Evolutionary conservation across 2,113 vertebrate genomes (phyloP), one percentile per base, ranked within the genome.

Genomic region (Chitala chitala): DNA sequence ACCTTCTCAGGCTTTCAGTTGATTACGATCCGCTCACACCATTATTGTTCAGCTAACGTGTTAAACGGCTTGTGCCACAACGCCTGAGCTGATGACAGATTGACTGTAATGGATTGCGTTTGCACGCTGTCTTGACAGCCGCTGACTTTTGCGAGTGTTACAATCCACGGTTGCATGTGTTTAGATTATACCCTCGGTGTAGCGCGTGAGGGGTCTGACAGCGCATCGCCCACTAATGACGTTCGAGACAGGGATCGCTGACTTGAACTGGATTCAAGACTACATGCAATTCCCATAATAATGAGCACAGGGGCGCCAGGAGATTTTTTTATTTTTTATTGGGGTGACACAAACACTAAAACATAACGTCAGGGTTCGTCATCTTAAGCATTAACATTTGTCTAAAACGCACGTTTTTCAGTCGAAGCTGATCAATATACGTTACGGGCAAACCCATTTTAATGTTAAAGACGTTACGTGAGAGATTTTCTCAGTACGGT

Each of bases 31-130:
- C 59, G 31, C 26, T 29, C 29, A n/a, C 64, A 12, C 64, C 22
- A 9, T 15, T 61, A 68, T 44, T 68, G 42, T 46, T 44, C 46
- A 7, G n/a, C 42, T 17, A n/a, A 24, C 64, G 44, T 24, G 40
- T 46, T 42, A 65, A 65, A 65, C 24, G 17, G 63, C 8, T 22
- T 46, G 64, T 5, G 26, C 22, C 22, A 22, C 64, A 46, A 2
- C 64, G 46, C n/a, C 46, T 46, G 42, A 68, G 40, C 46, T 44
- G 54, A 31, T 59, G 42, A 1, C 65, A 48, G 24, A 48, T 22
- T 69, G 44, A 44, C 71, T 29, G 40, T 46, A 46, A 58, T 72
- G 61, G 61, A 59, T 72, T 40, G 36, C 20, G 38, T 36, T 29
- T 33, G 29, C 26, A 33, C 22, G 24, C 9, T n/a, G 44, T 48